Conservation (phyloP, 2,797 vertebrate genomes). For the Taeniopygia guttata region DNA sequence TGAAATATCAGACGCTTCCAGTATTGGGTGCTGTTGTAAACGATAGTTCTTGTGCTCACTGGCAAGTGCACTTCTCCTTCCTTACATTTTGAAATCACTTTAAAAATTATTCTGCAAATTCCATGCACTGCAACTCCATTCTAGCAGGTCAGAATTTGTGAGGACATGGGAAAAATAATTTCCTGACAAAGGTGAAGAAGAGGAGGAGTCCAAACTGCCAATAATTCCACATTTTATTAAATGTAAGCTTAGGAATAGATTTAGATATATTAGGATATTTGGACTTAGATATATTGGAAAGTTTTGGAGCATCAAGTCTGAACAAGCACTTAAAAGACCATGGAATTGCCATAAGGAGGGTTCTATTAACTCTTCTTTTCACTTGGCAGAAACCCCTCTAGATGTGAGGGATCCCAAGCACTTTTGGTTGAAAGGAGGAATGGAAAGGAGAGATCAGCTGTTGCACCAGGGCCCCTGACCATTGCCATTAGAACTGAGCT, state of each 20-base stretch:
- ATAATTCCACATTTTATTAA: background rate
- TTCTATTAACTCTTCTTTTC: background rate
- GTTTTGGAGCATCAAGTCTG: background rate
- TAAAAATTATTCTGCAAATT: background rate
- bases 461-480: background rate
- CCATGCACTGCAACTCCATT: background rate
- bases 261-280: background rate
- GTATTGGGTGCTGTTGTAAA: background rate
- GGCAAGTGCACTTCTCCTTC: background rate
- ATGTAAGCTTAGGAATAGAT: background rate
- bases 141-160: background rate
- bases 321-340: background rate
- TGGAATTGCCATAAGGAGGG: rapidly evolving
- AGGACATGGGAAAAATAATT: background rate
- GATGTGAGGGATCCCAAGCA: background rate
- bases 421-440: background rate
- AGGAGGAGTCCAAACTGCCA: background rate
- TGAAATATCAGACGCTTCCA: background rate
- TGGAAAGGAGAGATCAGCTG: background rate
- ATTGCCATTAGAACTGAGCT: background rate
- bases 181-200: background rate
- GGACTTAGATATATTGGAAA: background rate
- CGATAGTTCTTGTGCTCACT: background rate
- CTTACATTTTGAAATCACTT: background rate
- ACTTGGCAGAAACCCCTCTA: background rate